Conservation (phyloP, 1,140 invertebrate genomes). For the Drosophila setifemur region DNA sequence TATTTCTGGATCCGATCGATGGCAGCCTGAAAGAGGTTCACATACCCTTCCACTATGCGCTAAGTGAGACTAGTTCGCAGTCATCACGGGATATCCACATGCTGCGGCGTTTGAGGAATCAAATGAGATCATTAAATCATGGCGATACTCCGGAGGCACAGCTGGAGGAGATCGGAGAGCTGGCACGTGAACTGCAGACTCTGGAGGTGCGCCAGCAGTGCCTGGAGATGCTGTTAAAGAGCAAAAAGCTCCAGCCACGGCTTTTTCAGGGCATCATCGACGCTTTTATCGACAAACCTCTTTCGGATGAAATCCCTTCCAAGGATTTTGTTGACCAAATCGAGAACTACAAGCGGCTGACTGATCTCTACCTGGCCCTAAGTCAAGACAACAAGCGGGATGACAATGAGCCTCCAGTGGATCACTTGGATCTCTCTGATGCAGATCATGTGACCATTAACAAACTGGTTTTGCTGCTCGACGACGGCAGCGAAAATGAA, state of each 20-base stretch:
- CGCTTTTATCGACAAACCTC: slow-evolving; percentile 35
- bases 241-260: slow-evolving; percentile 75
- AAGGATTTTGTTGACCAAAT: slow-evolving; percentile 50
- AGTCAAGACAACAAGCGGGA: slow-evolving; percentile 10
- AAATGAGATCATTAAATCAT: slow-evolving; percentile 85
- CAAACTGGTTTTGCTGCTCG: slow-evolving; percentile 69
- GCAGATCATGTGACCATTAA: slow-evolving; percentile 75
- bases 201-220: slow-evolving; percentile 88
- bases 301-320: background rate
- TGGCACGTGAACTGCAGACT: slow-evolving; percentile 88
- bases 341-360: slow-evolving; percentile 66
- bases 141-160: slow-evolving; percentile 11
- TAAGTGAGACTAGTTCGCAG: slow-evolving; percentile 94
- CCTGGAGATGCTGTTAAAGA: slow-evolving; percentile 87
- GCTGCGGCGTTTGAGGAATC: slow-evolving; percentile 89
- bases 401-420: slow-evolving; percentile 33
- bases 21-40: slow-evolving; percentile 89
- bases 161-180: slow-evolving; percentile 79
- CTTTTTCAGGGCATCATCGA: slow-evolving; percentile 65
- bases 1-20: slow-evolving; percentile 92
- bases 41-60: slow-evolving; percentile 94
- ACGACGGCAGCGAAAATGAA: slow-evolving; percentile 21
- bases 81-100: slow-evolving; percentile 93
- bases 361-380: slow-evolving; percentile 61
- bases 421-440: slow-evolving; percentile 62